phyloP scores from a whole-genome alignment of 2,113 vertebrate species.

The Protobothrops mucrosquamatus region DNA sequence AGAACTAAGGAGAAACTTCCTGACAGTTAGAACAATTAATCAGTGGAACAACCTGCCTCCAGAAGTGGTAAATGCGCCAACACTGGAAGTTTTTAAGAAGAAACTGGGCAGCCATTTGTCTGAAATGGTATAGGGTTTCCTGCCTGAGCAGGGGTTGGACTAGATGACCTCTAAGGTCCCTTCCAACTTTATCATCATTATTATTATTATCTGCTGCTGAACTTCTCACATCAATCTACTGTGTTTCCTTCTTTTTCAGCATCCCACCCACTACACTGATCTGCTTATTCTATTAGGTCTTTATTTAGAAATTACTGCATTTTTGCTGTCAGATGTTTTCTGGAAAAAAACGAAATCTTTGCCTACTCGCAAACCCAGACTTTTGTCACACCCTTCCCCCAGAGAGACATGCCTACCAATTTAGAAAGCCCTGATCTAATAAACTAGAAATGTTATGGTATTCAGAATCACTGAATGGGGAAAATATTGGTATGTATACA shows the following conservation, averaged over 20 bases:
- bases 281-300: not conserved
- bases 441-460: not conserved
- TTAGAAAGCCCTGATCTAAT: not conserved
- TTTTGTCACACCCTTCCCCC: not conserved
- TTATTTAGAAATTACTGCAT: not conserved
- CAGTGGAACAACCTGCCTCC: no score
- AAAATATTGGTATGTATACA: not conserved
- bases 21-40: no score
- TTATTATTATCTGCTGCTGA: no score
- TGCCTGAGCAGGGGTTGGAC: no score
- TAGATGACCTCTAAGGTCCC: no score
- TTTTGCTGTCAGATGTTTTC: not conserved
- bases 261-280: not conserved
- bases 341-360: not conserved
- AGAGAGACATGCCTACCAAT: not conserved
- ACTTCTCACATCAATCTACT: not conserved
- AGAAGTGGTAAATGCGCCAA: no score
- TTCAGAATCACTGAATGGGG: not conserved
- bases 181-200: no score
- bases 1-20: no score
- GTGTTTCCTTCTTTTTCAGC: not conserved
- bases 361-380: not conserved
- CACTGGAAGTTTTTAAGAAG: no score
- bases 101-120: no score
- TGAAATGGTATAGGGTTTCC: no score